phyloP scores from a whole-genome alignment of 2,113 vertebrate genomes.

The Corythoichthys intestinalis region DNA sequence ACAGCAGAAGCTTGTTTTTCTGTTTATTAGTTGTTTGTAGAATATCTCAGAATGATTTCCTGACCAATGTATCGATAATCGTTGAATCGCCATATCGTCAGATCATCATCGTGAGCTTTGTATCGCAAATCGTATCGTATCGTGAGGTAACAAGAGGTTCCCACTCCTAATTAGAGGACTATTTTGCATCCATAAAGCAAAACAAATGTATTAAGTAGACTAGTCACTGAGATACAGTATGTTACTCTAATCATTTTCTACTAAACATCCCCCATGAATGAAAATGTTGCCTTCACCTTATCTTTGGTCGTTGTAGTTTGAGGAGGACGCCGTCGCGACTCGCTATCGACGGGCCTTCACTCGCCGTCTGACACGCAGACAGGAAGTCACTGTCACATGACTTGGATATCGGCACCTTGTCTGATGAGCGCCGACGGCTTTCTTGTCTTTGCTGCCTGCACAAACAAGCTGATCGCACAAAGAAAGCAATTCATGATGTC shows the following conservation, averaged over 20 bases:
- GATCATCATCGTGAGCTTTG: too few species aligned
- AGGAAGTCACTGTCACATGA: constrained; percentile 75
- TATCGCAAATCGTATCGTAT: too few species aligned
- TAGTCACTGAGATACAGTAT: neutral
- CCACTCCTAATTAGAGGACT: too few species aligned
- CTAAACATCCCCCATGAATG: neutral
- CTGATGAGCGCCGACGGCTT: constrained; percentile 58
- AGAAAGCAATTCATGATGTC: neutral
- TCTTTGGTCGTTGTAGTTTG: constrained; percentile 41
- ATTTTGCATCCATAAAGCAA: too few species aligned
- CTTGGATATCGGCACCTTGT: constrained; percentile 73
- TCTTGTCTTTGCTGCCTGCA: constrained; percentile 66
- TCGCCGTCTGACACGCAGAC: constrained; percentile 60
- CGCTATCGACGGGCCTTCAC: constrained; percentile 70
- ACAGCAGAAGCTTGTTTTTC: too few species aligned
- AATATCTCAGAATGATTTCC: too few species aligned
- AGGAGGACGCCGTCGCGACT: constrained; percentile 54
- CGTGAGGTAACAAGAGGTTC: too few species aligned
- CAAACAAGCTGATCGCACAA: constrained; percentile 44
- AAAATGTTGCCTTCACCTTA: neutral
- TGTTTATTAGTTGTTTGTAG: too few species aligned
- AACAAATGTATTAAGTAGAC: neutral
- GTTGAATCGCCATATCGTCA: too few species aligned
- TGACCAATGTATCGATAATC: too few species aligned
- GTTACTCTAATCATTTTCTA: neutral